Percentiles rank a stretch among this genome's conserved stretches.
phyloP scores from a whole-genome alignment of 2,888 invertebrate species.

The Electrophaes corylata region DNA sequence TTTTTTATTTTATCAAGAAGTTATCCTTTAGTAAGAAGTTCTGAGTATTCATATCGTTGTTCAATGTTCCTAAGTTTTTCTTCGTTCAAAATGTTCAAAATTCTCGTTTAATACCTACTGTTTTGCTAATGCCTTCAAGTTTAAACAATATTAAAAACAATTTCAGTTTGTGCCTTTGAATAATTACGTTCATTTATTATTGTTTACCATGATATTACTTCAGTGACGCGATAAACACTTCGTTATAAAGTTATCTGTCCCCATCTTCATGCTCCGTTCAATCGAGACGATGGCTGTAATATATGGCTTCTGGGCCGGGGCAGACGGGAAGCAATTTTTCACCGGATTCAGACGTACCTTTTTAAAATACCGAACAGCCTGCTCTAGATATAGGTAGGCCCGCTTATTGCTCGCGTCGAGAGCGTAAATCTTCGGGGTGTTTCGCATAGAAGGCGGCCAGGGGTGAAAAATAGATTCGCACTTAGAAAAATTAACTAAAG shows the following conservation, averaged over 20 bases:
- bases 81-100: no score
- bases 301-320: slow-evolving; percentile 64
- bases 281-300: slow-evolving; percentile 68
- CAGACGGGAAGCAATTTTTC: slow-evolving; percentile 75
- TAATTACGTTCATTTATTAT: slow-evolving; percentile 18
- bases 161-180: background rate
- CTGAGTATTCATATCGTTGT: background rate
- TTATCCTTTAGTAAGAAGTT: background rate
- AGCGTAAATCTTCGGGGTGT: slow-evolving; percentile 72
- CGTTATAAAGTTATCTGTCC: slow-evolving; percentile 68
- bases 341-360: slow-evolving; percentile 74
- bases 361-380: slow-evolving; percentile 77
- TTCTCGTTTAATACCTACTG: background rate
- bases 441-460: slow-evolving; percentile 58
- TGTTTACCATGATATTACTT: slow-evolving; percentile 33
- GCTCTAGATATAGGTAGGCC: slow-evolving; percentile 60
- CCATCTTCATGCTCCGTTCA: slow-evolving; percentile 65
- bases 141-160: background rate
- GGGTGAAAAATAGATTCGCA: slow-evolving; percentile 76
- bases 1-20: background rate
- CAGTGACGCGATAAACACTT: slow-evolving; percentile 52
- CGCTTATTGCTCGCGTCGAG: slow-evolving; percentile 74
- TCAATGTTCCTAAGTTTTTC: background rate
- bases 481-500: slow-evolving; percentile 75
- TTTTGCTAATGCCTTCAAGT: background rate